Percentiles rank a stretch among this genome's conserved stretches.
Evolutionary conservation across 92 coral and sea anemone species (phyloP).

Genomic region (Porites rus): DNA sequence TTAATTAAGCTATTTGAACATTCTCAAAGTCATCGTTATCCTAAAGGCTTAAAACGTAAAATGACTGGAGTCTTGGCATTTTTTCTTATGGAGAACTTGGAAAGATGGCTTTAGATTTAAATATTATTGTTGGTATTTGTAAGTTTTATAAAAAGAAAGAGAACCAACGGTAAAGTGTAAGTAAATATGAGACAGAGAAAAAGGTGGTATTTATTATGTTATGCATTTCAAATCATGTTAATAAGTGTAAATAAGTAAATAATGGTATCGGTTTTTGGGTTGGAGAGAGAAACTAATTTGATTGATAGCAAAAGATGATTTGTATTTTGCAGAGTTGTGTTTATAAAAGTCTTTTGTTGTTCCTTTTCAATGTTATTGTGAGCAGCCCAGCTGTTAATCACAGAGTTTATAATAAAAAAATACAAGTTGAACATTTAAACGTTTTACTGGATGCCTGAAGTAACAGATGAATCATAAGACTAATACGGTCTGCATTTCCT

Average conservation of each 20-base stretch:
- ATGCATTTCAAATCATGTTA: neutral
- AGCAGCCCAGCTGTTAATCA: too few species aligned
- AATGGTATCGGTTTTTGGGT: neutral
- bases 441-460: too few species aligned
- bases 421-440: too few species aligned
- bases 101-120: neutral
- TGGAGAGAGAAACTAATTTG: neutral
- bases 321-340: neutral
- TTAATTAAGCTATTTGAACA: too few species aligned
- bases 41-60: too few species aligned
- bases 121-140: neutral
- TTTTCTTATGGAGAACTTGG: neutral
- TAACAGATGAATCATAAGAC: too few species aligned
- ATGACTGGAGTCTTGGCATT: too few species aligned
- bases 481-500: too few species aligned
- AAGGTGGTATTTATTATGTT: conserved; percentile 16
- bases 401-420: too few species aligned
- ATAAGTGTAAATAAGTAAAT: neutral
- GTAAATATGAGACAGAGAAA: neutral
- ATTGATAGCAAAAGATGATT: too few species aligned
- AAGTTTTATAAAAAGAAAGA: neutral
- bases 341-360: neutral
- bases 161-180: too few species aligned
- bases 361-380: neutral
- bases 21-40: too few species aligned